phyloP scores from a whole-genome alignment of 2,797 vertebrate species.

The Hybognathus amarus region DNA sequence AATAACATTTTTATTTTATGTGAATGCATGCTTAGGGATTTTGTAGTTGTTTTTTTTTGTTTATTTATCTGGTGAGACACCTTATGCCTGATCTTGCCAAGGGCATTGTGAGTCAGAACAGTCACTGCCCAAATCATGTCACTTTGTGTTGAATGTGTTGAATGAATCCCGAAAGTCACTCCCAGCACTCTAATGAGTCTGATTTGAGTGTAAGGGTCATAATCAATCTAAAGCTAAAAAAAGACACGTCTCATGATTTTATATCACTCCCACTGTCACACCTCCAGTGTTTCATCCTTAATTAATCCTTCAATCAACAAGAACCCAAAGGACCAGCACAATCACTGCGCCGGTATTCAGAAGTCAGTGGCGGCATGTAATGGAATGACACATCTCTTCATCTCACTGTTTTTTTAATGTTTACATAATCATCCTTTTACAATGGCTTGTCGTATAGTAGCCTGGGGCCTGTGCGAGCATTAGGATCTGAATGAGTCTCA shows the following conservation, averaged over 20 bases:
- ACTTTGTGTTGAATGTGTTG: conserved; percentile 2
- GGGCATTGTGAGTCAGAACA: neutral
- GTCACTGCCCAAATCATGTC: neutral
- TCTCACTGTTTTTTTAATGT: conserved; percentile 8
- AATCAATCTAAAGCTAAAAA: conserved; percentile 48
- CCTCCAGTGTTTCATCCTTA: conserved; percentile 11
- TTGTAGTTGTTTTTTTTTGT: neutral
- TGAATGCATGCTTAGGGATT: neutral
- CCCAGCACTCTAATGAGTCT: conserved; percentile 25
- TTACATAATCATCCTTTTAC: conserved; percentile 7
- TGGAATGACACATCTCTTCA: neutral
- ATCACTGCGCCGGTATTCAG: neutral
- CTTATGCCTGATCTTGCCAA: neutral
- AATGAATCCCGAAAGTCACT: conserved; percentile 18
- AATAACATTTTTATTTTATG: neutral
- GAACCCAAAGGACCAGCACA: conserved; percentile 17
- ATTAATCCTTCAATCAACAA: neutral
- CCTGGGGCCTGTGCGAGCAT: neutral
- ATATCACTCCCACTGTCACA: conserved; percentile 29
- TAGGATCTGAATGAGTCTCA: neutral
- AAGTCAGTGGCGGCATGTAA: neutral
- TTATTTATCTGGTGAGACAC: neutral
- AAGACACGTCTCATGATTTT: conserved; percentile 36
- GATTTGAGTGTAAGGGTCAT: conserved; percentile 37
- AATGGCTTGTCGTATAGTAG: neutral